Conservation (phyloP, 2,113 vertebrate species). For the Daboia siamensis region DNA sequence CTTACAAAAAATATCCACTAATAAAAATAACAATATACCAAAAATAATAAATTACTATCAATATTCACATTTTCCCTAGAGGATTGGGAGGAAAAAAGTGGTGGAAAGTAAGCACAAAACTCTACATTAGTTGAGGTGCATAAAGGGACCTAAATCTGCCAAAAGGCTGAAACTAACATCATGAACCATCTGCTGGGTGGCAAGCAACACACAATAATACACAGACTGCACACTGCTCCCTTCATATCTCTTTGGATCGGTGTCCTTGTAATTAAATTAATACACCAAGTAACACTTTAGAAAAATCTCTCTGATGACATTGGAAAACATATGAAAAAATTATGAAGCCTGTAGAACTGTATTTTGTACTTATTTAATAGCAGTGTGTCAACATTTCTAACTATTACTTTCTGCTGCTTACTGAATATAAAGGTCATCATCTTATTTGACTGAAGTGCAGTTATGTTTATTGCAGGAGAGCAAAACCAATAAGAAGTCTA, state of each 20-base stretch:
- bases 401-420: background rate
- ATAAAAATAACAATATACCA: background rate
- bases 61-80: background rate
- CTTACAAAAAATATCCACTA: slow-evolving; percentile 1
- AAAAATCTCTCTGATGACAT: background rate
- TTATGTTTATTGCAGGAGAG: background rate
- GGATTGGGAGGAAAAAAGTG: background rate
- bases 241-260: background rate
- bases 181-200: slow-evolving; percentile 7
- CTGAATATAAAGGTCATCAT: background rate
- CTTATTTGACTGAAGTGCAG: background rate
- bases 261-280: slow-evolving; percentile 9
- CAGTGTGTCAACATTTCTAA: background rate
- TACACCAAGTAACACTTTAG: background rate
- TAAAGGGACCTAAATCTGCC: slow-evolving; percentile 6
- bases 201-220: background rate
- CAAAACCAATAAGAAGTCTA: background rate
- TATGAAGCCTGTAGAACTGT: background rate
- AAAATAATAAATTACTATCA: background rate
- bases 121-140: slow-evolving; percentile 6
- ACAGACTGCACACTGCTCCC: background rate
- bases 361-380: background rate
- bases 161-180: slow-evolving; percentile 6
- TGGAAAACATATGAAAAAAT: background rate
- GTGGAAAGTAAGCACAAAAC: slow-evolving; percentile 7